Evolutionary conservation across 2,888 invertebrate genomes (phyloP), one percentile per base, ranked within the genome.

Genomic region (Morpho deidamia): DNA sequence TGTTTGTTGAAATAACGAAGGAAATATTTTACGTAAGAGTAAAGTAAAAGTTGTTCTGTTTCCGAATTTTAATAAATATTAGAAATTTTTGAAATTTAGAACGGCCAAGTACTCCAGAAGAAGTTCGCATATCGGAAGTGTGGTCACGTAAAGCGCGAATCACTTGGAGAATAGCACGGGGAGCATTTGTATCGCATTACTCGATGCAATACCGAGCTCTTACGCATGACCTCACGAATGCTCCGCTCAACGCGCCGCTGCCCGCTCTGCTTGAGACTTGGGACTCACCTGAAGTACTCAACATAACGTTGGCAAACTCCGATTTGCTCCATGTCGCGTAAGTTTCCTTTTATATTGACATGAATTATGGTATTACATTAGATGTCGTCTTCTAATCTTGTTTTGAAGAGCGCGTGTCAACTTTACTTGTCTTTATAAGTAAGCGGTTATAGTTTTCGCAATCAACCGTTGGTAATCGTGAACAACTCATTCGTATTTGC

Each of bases 291-390:
- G 87, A 87, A 56, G 80, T 88, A 23, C 76, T 85, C 58, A 89
- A 89, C 67, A 58, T 88, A 39, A 87, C 88, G 38, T 65, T 89
- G 64, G 74, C 85, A 54, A 84, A 83, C 66, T 77, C 87, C 37
- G 88, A 89, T 72, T 72, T 89, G 63, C 77, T 87, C 23, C 87
- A 87, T 66, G 76, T 85, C 54, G 82, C 83, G 88, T 89, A 70
- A 85, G 87, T 58, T 14, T 11, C 7, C 8, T n/a, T 46, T 38
- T 9, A 45, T 23, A 23, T n/a, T n/a, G n/a, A n/a, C n/a, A n/a
- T n/a, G n/a, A n/a, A n/a, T n/a, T n/a, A n/a, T n/a, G n/a, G n/a
- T n/a, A n/a, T n/a, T n/a, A n/a, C n/a, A n/a, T n/a, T n/a, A n/a
- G n/a, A n/a, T n/a, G n/a, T n/a, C n/a, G n/a, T n/a, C n/a, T n/a